Base-by-base conservation (phyloP, 2,797 vertebrate genomes). In the Cercopithecus neglectus region DNA sequence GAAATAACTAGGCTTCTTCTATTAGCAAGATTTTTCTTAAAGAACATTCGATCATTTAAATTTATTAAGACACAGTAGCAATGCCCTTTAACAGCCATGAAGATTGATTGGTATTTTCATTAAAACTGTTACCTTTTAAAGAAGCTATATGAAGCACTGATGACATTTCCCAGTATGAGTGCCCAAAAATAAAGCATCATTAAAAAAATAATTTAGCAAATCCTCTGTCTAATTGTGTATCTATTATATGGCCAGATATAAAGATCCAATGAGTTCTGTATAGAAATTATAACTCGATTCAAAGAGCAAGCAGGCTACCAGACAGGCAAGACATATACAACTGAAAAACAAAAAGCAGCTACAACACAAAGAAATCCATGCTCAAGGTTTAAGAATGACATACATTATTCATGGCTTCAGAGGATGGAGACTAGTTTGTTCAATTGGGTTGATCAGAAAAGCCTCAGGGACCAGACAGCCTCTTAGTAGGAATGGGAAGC, bases 61-160 rank as follows among this genome's bases (percentile, higher is more conserved):
- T 91, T 67, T 78, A 82, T 88, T 59, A 91, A 88, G n/a, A 21
- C n/a, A 82, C 10, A 55, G 6, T 30, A 88, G 48, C 67, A 87
- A 78, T 44, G 57, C n/a, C 5, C 83, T 91, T 87, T 83, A 70
- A 19, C 67, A 91, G 57, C 13, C 57, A 67, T 44, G 75, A 91
- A 91, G 57, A 48, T 83, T 87, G 30, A 74, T 30, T 76, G 46
- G 26, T 22, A 94, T 82, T 82, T 83, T 94, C 76, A 88, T 87
- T 91, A 96, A 83, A 94, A 83, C 11, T 22, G 50, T 94, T 82
- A 70, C 48, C 19, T 76, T 76, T 91, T 82, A 70, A 94, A 87
- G 24, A 39, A 80, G 26, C 53, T 90, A 44, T 87, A 16, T 50
- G 28, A 88, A 67, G 22, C 75, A 91, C 83, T 78, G 76, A 91